Evolutionary conservation across 2,113 vertebrate genomes (phyloP).

Genomic region (Hippopotamus amphibius): DNA sequence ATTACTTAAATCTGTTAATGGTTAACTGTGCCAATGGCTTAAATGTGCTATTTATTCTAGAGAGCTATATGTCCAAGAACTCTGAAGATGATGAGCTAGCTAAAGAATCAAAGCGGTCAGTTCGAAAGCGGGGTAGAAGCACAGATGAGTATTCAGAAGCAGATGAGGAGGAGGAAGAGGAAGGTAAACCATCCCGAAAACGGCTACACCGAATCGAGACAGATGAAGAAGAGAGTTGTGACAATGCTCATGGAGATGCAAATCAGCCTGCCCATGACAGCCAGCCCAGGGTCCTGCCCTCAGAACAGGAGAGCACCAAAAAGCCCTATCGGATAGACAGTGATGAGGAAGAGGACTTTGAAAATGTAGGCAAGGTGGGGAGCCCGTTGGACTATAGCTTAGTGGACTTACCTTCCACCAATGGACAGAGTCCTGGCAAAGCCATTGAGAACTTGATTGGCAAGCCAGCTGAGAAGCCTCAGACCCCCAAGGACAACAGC

Average conservation of each 20-base stretch:
- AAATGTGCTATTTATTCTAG: constrained; percentile 88
- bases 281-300: constrained; percentile 78
- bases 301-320: constrained; percentile 83
- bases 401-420: constrained; percentile 92
- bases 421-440: constrained; percentile 95
- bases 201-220: constrained; percentile 96
- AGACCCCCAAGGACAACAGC: constrained; percentile 91
- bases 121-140: constrained; percentile 85
- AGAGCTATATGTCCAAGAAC: constrained; percentile 90
- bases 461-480: constrained; percentile 88
- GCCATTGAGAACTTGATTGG: constrained; percentile 91
- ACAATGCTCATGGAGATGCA: constrained; percentile 68
- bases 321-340: constrained; percentile 90
- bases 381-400: constrained; percentile 92
- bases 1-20: neutral
- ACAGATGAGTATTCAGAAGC: constrained; percentile 84
- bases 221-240: constrained; percentile 90
- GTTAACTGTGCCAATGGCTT: constrained; percentile 76
- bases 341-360: constrained; percentile 92
- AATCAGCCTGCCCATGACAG: constrained; percentile 64
- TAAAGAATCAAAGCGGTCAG: constrained; percentile 81
- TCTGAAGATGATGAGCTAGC: constrained; percentile 89
- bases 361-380: constrained; percentile 90
- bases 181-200: constrained; percentile 92
- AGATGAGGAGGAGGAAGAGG: constrained; percentile 87